phyloP scores from a whole-genome alignment of 2,113 vertebrate species.

The Leucopternis melanops region DNA sequence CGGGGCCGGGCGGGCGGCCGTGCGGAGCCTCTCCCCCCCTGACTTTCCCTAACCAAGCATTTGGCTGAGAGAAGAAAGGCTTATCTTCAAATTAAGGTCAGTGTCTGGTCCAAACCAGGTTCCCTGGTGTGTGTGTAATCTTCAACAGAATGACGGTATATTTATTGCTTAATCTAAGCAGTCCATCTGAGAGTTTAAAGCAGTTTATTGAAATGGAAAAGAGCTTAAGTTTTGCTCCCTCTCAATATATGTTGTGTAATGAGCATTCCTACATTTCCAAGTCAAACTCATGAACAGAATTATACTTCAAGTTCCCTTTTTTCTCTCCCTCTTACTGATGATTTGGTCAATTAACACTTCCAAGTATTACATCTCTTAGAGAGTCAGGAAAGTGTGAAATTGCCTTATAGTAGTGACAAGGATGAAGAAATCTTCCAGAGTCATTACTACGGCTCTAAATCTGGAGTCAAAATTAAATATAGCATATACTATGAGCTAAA shows the following conservation, averaged over 20 bases:
- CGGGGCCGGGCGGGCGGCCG: no score
- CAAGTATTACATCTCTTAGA: constrained; percentile 57
- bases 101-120: background rate
- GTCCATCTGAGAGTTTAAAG: background rate
- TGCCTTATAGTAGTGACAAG: constrained; percentile 50
- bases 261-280: constrained; percentile 2
- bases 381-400: constrained; percentile 66
- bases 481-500: background rate
- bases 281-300: constrained; percentile 20
- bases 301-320: constrained; percentile 15
- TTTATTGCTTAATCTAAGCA: background rate
- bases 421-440: constrained; percentile 50
- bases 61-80: background rate
- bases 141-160: background rate
- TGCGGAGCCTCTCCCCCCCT: no score
- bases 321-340: constrained; percentile 20
- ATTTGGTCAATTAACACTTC: constrained; percentile 69
- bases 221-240: background rate
- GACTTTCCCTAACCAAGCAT: background rate
- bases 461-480: constrained; percentile 48
- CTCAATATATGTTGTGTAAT: constrained; percentile 9
- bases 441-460: background rate
- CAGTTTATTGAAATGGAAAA: background rate
- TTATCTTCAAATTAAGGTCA: background rate
- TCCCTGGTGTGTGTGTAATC: background rate